These are phyloP conservation scores for Melinaea marsaeus DNA, from an alignment of 2,888 invertebrate genomes.

Conservation along the genomic window DNA sequence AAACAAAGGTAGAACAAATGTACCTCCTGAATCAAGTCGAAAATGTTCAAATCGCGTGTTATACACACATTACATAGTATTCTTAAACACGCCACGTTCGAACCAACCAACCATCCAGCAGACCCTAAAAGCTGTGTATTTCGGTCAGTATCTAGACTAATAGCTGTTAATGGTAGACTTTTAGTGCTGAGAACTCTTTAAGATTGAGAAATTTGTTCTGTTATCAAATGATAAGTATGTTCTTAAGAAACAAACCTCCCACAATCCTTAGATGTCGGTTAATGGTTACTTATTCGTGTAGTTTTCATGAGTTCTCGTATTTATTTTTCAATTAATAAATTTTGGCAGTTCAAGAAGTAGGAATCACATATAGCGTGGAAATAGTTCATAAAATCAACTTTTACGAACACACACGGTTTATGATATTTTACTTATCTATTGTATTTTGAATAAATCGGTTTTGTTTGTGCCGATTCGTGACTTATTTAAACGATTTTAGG, in stretches of 20 bases:
- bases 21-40: constrained; percentile 30
- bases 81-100: constrained; percentile 28
- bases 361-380: constrained; percentile 22
- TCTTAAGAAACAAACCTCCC: background rate
- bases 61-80: constrained; percentile 29
- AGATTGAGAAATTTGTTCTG: background rate
- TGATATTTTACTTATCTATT: constrained; percentile 16
- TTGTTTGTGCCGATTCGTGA: constrained; percentile 26
- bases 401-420: constrained; percentile 10
- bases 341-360: background rate
- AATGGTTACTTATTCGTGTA: background rate
- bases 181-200: too few species aligned
- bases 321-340: too few species aligned
- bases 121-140: constrained; percentile 12
- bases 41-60: constrained; percentile 40
- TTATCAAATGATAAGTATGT: background rate
- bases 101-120: constrained; percentile 13
- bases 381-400: constrained; percentile 24
- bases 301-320: background rate
- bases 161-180: too few species aligned
- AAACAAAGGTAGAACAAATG: constrained; percentile 36
- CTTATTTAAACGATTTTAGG: background rate
- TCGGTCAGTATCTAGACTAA: constrained; percentile 4
- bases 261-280: too few species aligned
- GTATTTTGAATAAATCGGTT: constrained; percentile 29